Evolutionary conservation across 2,797 vertebrate species (phyloP), one percentile per base, ranked within the genome.

Genomic region (Sebastes ruberrimus): DNA sequence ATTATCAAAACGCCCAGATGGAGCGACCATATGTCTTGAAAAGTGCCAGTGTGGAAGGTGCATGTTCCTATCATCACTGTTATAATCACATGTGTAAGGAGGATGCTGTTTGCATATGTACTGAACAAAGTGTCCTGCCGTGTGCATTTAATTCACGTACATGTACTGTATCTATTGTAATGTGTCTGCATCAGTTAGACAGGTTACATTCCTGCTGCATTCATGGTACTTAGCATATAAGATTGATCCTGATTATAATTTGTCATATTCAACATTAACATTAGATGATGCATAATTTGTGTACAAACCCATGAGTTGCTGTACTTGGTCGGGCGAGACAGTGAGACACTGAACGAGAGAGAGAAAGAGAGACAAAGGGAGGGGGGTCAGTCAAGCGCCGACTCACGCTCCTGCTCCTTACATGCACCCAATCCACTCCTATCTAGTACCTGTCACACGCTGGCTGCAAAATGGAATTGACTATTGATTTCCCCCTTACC

Each of bases 391-490:
- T 91, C 83, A 86, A 87, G 90, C 89, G 90, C 81, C 61, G 86
- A 91, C 91, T 93, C 92, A 86, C 86, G 82, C 81, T 91, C 71
- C 73, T 94, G 95, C 93, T 95, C 93, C 93, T 90, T 93, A 95
- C 95, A 95, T 91, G 93, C 92, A 92, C 93, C 95, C 95, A 93
- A 95, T 95, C 93, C 91, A 93, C 94, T 95, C 90, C 94, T 95
- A 95, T 96, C 95, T 95, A 90, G 93, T 95, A 95, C 81, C 95
- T 95, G 96, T 96, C 95, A 95, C 92, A 94, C 70, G 71, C 88
- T 80, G 80, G 85, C 93, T 88, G 89, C 93, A 94, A 95, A 96
- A 95, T 96, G 94, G 94, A 96, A 96, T 96, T 95, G 95, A 96
- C 95, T 96, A 96, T 96, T 94, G 95, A 96, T 94, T 94, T 93